Percentiles rank a stretch among this genome's conserved stretches.
Conservation (phyloP, 2,113 vertebrate species). For the Noctilio leporinus region DNA sequence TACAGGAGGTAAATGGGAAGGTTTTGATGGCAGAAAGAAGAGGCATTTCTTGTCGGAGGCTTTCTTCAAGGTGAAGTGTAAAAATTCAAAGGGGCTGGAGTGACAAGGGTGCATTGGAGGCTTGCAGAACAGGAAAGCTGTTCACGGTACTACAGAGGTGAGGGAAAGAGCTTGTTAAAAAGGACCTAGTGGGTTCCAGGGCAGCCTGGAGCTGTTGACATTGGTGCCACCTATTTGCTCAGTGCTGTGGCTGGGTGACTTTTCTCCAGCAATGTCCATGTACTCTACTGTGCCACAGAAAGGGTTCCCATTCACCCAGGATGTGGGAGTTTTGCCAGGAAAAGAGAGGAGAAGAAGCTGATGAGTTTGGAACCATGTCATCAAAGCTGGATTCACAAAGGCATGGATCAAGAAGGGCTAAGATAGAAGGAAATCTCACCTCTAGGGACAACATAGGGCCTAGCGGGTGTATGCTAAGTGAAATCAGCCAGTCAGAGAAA, state of each 20-base stretch:
- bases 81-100: not conserved
- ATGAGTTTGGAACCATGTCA: not conserved
- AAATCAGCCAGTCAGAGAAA: not conserved
- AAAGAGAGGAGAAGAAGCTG: not conserved
- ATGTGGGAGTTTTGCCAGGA: not conserved
- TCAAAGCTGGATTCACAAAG: not conserved
- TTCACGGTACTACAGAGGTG: not conserved
- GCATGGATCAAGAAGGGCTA: not conserved
- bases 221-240: not conserved
- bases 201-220: accelerated
- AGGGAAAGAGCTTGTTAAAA: not conserved
- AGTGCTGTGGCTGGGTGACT: not conserved
- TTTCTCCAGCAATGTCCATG: not conserved
- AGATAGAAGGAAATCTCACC: not conserved
- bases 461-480: not conserved
- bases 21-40: not conserved
- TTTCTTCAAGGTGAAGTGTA: not conserved
- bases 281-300: not conserved
- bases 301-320: not conserved
- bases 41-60: not conserved
- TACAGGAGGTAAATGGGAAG: not conserved
- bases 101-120: not conserved
- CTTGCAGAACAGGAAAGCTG: not conserved
- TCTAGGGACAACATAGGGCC: not conserved
- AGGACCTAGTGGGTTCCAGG: accelerated